Base-by-base conservation (phyloP, 2,797 vertebrate genomes). In the Spheniscus humboldti region DNA sequence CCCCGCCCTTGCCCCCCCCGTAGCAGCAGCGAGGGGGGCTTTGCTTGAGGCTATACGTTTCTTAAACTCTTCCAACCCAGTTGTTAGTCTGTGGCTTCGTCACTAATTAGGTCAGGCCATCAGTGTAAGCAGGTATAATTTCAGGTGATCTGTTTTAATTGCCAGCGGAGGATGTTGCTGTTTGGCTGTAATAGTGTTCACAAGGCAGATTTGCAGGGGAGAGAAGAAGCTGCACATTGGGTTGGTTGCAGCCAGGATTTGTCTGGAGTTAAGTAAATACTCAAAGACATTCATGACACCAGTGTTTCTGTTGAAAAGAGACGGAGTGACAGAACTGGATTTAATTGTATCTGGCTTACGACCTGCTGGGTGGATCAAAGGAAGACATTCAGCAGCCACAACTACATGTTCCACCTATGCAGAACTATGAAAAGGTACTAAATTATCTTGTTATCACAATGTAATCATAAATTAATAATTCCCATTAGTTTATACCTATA, bases 161-260 rank as follows among this genome's bases (percentile, higher is more conserved):
- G 20, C 35, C 5, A 10, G 1, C 30, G 5, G 22, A 30, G 35
- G 30, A 0, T 24, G 53, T 23, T 27, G 35, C 8, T 56, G 41
- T 35, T 47, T 10, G 48, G 55, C 33, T 43, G 48, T 10, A 8
- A 2, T 4, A 6, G 33, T 1, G 41, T 28, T 72, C 4, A 0
- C 1, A 3, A 10, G 64, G 57, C 11, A 9, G 2, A 4, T 3
- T 11, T 14, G 37, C 9, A 4, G 2, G 10, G 28, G 28, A 18
- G 41, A n/a, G 59, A 6, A 53, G 37, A 6, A 14, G 30, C 33
- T 62, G 47, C 9, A 0, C 0, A 0, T 9, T 4, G 45, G 35
- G 18, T 9, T 55, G 68, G 7, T 6, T 27, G 43, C 71, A 30
- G 69, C 12, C 43, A 14, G 41, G 31, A 2, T 22, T 67, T 35